phyloP scores from a whole-genome alignment of 2,113 vertebrate genomes.

The Pluvianellus socialis region DNA sequence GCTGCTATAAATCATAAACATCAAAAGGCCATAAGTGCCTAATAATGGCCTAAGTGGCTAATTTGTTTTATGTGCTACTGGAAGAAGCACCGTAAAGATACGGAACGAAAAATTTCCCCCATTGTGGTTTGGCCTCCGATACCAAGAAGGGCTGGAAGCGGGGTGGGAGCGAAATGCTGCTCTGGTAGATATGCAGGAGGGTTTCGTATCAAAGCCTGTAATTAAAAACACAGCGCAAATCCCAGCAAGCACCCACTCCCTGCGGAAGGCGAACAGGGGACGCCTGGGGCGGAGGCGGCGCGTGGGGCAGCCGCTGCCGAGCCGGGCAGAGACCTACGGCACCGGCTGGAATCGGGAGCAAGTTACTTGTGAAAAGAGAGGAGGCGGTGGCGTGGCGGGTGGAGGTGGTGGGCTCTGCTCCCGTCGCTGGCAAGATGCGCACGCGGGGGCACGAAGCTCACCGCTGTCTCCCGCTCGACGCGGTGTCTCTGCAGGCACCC shows the following conservation, averaged over 20 bases:
- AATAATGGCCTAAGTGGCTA: conserved; percentile 72
- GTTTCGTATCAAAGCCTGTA: neutral
- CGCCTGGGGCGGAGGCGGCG: neutral
- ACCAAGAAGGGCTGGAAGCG: neutral
- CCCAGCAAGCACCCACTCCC: neutral
- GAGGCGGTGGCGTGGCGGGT: rapidly evolving
- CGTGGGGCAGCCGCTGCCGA: neutral
- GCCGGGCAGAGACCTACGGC: neutral
- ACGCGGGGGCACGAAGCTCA: rapidly evolving
- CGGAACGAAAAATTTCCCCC: conserved; percentile 4
- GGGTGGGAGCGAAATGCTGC: neutral
- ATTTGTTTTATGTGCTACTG: conserved; percentile 69
- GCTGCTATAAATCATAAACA: conserved; percentile 69
- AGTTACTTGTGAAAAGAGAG: neutral
- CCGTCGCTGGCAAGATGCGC: rapidly evolving
- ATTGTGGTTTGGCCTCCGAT: conserved; percentile 23
- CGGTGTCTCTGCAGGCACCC: no score
- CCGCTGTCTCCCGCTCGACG: rapidly evolving
- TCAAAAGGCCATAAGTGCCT: conserved; percentile 67
- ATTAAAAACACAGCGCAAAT: neutral
- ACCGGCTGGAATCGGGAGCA: neutral
- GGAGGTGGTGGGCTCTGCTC: neutral
- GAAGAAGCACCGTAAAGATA: conserved; percentile 49
- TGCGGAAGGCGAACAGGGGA: neutral
- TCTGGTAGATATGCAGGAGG: neutral